phyloP scores from a whole-genome alignment of 2,797 vertebrate species.

The Sebastes baramenuke region DNA sequence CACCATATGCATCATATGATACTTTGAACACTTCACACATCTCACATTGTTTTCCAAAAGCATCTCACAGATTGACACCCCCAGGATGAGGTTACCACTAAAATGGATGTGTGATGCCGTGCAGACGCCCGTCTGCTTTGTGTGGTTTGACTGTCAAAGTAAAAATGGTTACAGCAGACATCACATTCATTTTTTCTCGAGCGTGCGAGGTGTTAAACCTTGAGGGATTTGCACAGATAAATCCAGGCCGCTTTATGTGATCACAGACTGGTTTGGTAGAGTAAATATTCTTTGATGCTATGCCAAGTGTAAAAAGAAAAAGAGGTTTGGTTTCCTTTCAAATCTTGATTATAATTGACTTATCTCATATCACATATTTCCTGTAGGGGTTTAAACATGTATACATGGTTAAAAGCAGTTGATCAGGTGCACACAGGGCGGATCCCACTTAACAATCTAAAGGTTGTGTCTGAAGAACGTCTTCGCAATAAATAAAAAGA shows the following conservation, averaged over 20 bases:
- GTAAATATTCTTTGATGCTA: constrained; percentile 27
- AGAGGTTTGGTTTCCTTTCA: neutral
- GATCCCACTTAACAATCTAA: neutral
- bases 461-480: constrained; percentile 13
- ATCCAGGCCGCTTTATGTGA: constrained; percentile 13
- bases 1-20: neutral
- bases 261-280: constrained; percentile 1
- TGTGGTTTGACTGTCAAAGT: constrained; percentile 47
- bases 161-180: constrained; percentile 74
- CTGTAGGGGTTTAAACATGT: neutral
- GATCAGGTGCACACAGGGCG: neutral
- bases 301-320: constrained; percentile 4
- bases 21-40: neutral
- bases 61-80: constrained; percentile 11
- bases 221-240: constrained; percentile 39
- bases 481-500: neutral
- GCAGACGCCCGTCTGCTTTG: neutral
- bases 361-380: neutral
- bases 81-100: neutral
- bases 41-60: neutral
- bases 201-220: constrained; percentile 43
- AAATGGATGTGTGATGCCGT: neutral
- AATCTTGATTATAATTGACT: neutral
- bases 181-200: constrained; percentile 35
- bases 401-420: neutral